Percentiles rank a stretch among this genome's conserved stretches.
Conservation (phyloP, 1,140 invertebrate genomes). For the Aphelinus atriplicis region DNA sequence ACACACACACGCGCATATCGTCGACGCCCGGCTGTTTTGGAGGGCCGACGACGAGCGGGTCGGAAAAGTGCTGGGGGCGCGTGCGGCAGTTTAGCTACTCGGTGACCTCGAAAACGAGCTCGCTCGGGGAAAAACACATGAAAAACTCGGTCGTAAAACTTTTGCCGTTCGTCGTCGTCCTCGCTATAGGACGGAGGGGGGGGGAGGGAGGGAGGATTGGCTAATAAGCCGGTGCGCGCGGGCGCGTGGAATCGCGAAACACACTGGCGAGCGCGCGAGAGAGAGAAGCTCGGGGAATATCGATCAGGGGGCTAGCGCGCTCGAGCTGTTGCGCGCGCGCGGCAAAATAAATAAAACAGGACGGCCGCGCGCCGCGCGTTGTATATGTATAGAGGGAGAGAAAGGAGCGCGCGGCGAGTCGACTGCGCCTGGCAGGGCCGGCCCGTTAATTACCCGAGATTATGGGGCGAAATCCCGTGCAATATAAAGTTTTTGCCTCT, state of each 20-base stretch:
- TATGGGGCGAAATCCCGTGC: slow-evolving; percentile 27
- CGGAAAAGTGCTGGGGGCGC: no score
- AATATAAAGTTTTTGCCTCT: slow-evolving; percentile 32
- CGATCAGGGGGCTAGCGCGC: not conserved
- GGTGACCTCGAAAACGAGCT: slow-evolving; percentile 35
- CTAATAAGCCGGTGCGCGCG: not conserved
- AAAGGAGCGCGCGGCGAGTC: not conserved
- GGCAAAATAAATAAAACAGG: not conserved
- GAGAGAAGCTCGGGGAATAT: not conserved
- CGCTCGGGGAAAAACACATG: not conserved
- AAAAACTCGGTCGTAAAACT: not conserved
- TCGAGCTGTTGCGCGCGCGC: not conserved
- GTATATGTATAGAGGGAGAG: not conserved
- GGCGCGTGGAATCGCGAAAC: not conserved
- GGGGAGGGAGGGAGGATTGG: not conserved
- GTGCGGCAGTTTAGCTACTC: slow-evolving; percentile 12
- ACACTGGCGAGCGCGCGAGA: not conserved
- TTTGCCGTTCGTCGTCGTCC: no score
- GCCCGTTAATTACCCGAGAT: slow-evolving; percentile 41
- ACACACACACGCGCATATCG: no score
- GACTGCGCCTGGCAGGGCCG: not conserved
- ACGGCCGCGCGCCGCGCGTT: not conserved
- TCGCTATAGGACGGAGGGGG: not conserved
- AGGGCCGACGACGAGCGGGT: no score
- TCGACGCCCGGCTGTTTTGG: no score